Evolutionary conservation across 2,113 vertebrate genomes (phyloP), one percentile per base, ranked within the genome.

Genomic region (Egretta garzetta): DNA sequence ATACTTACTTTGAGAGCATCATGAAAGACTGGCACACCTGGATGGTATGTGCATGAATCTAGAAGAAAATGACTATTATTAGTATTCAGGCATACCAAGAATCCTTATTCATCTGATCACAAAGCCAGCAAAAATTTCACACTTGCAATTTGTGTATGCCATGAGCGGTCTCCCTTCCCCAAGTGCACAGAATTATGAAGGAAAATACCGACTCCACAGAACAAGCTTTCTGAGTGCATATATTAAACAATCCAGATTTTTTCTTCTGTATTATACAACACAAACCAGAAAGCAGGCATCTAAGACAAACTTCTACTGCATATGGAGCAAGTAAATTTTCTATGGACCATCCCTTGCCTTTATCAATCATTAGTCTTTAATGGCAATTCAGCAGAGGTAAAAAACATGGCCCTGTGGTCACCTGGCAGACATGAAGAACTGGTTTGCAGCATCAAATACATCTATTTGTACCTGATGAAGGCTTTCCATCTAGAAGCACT

Each of bases 21-120:
- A 62, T 99, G 99, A 97, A 99, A 99, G 45, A 99, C 99, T 2
- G 99, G 99, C 33, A 99, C 99, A 88, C 99, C 99, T 37, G 99
- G 99, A 95, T 99, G 99, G 85, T 99, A 99, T 1, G 98, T 99
- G 86, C 99, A 99, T 28, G 98, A 98, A 96, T 98, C 99, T 99
- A 92, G 37, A 87, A 96, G 67, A 96, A 88, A 98, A 49, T 45
- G 4, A 58, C 70, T 58, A 76, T 33, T 87, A 47, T 72, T 80
- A 85, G 55, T 52, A 95, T 20, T 52, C 22, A 84, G 19, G 21
- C 32, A 83, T 32, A 79, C n/a, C n/a, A 77, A 86, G 24, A 82
- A 73, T 37, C 28, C 37, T 80, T 83, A 84, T 58, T 88, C 37
- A 86, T 23, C 30, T 49, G 35, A 81, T 68, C 55, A 86, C 27